Evolutionary conservation across 2,797 vertebrate species (phyloP), one percentile per base, ranked within the genome.

Genomic region (Zenarchopterus dispar): DNA sequence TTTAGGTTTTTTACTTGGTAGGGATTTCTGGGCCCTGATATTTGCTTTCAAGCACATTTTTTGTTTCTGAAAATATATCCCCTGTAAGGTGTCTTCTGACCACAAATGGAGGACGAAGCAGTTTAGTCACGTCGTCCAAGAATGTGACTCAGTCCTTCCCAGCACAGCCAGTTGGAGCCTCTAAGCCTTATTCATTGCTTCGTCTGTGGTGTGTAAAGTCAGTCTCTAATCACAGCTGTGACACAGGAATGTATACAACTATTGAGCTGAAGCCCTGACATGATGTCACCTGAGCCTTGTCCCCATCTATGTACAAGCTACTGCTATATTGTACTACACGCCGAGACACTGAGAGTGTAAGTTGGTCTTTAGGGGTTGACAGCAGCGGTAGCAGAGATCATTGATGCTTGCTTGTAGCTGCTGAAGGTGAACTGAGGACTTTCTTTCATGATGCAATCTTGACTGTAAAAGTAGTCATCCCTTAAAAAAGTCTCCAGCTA

Each of bases 121-220:
- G 2, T 78, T 66, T 61, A 54, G 43, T 63, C 42, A 70, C 74
- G 36, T 57, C 56, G 43, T 78, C 51, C 57, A 15, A 62, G 19
- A 56, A 63, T 47, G 49, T 88, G 87, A 89, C 81, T 90, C 75
- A 84, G 0, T 64, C 26, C 63, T 82, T 78, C 77, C 78, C 16
- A 13, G 17, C 68, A 70, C 52, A 43, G 22, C 28, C 56, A 52
- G 17, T 44, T 66, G 21, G 36, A 67, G 69, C 69, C 67, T 84
- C 43, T 84, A 73, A 85, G 85, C 60, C 75, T 41, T 39, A 52
- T 49, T 17, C 56, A n/a, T 23, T 2, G 36, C 46, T 60, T 68
- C 55, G 67, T 71, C 68, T 85, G 68, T 73, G 78, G 60, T 84
- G 78, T 87, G 67, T 53, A 50, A 67, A 75, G 73, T 46, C 44